Evolutionary conservation across 2,888 invertebrate genomes (phyloP).

Genomic region (Andrena flavipes): DNA sequence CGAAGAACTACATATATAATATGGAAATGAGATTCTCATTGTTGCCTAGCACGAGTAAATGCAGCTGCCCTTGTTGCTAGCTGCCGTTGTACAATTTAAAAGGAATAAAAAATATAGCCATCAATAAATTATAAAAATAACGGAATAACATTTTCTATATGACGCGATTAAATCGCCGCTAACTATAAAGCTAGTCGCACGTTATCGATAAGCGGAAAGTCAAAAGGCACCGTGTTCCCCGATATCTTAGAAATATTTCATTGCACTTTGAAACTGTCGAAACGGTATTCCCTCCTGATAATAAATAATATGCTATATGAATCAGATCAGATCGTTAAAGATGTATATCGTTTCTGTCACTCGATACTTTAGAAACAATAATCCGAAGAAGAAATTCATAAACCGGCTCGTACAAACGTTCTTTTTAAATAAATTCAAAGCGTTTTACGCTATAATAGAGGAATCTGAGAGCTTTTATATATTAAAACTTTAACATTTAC

Average conservation of each 20-base stretch:
- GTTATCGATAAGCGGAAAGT: conserved; percentile 50
- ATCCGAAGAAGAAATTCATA: conserved; percentile 13
- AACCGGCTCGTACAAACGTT: conserved; percentile 16
- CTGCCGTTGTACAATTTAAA: conserved; percentile 21
- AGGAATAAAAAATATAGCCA: conserved; percentile 16
- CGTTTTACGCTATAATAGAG: conserved; percentile 49
- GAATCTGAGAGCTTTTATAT: conserved; percentile 44
- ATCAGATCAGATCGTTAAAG: conserved; percentile 37
- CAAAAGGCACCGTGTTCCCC: conserved; percentile 59
- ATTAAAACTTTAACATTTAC: conserved; percentile 58
- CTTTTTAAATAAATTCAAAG: conserved; percentile 31
- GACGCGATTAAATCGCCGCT: conserved; percentile 22
- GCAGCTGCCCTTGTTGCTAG: conserved; percentile 6
- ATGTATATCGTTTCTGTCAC: conserved; percentile 21
- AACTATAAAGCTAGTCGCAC: conserved; percentile 39
- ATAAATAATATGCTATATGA: conserved; percentile 23
- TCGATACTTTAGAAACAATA: conserved; percentile 33
- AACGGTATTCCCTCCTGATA: conserved; percentile 20
- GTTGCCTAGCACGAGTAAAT: conserved; percentile 1
- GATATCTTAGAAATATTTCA: conserved; percentile 52
- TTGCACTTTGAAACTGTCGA: conserved; percentile 48
- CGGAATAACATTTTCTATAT: not conserved
- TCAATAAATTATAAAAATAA: conserved; percentile 37
- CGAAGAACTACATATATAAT: not conserved
- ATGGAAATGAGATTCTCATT: conserved; percentile 16